These are phyloP conservation scores for Alcedo atthis DNA, from an alignment of 2,797 vertebrate genomes.

Conservation along the genomic window DNA sequence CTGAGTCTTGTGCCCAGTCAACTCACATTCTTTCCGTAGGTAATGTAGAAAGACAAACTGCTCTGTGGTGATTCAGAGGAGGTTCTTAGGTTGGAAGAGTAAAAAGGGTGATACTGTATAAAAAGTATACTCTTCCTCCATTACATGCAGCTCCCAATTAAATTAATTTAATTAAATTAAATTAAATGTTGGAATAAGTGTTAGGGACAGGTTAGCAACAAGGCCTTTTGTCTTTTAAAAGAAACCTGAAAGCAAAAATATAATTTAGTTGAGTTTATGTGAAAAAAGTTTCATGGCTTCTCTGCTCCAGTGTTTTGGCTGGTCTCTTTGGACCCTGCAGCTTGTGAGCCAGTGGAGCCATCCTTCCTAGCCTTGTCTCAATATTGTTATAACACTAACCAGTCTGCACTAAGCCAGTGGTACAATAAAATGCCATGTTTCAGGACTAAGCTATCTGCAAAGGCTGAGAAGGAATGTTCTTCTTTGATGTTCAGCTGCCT, in stretches of 20 bases:
- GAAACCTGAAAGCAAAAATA: neutral
- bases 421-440: slow-evolving; percentile 16
- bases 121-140: neutral
- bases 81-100: neutral
- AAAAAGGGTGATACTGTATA: neutral
- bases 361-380: neutral
- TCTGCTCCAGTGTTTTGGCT: neutral
- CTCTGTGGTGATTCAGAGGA: neutral
- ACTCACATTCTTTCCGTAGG: neutral
- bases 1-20: neutral
- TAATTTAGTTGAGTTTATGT: neutral
- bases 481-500: slow-evolving; percentile 19
- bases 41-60: neutral
- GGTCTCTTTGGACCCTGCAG: neutral
- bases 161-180: neutral
- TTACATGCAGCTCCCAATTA: neutral
- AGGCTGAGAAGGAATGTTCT: neutral
- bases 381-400: neutral
- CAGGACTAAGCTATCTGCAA: neutral
- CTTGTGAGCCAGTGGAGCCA: neutral
- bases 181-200: accelerated
- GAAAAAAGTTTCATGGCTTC: neutral
- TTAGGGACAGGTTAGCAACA: neutral
- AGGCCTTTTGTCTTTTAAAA: neutral
- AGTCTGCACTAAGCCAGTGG: neutral